Conservation (phyloP, 2,888 invertebrate species). For the Philopedon plagiatum region DNA sequence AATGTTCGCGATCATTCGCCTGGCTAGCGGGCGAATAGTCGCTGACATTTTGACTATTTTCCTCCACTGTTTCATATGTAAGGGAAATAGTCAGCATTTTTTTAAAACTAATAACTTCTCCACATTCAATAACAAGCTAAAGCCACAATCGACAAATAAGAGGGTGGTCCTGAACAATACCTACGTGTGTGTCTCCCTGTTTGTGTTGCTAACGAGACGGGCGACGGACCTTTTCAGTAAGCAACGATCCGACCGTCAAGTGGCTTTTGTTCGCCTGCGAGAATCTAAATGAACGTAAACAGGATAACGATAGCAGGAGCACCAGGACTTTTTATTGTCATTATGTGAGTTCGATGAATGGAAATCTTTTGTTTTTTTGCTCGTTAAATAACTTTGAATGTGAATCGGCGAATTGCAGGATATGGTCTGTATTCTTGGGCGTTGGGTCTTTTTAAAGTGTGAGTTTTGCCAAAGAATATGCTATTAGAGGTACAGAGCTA, state of each 20-base stretch:
- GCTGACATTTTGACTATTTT: no score
- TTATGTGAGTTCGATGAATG: constrained; percentile 6
- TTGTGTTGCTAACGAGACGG: constrained; percentile 54
- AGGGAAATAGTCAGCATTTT: no score
- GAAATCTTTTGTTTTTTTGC: constrained; percentile 9
- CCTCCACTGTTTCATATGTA: no score
- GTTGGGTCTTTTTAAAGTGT: no score
- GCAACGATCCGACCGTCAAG: constrained; percentile 52
- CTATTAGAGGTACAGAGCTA: no score
- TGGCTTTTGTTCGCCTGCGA: constrained; percentile 47
- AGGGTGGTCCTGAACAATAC: constrained; percentile 25
- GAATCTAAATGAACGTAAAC: constrained; percentile 25
- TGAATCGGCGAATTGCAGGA: neutral
- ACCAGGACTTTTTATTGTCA: constrained; percentile 15
- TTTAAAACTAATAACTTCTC: no score
- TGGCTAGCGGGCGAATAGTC: no score
- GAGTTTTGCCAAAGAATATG: no score
- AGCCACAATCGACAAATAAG: constrained; percentile 2
- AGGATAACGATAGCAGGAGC: constrained; percentile 26
- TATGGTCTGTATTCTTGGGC: no score
- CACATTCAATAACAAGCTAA: neutral
- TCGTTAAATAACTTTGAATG: constrained; percentile 12
- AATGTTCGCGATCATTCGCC: no score
- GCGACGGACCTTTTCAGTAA: constrained; percentile 52
- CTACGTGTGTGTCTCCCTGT: constrained; percentile 47